Evolutionary conservation across 2,113 vertebrate genomes (phyloP).

Genomic region (Dasyprocta punctata): DNA sequence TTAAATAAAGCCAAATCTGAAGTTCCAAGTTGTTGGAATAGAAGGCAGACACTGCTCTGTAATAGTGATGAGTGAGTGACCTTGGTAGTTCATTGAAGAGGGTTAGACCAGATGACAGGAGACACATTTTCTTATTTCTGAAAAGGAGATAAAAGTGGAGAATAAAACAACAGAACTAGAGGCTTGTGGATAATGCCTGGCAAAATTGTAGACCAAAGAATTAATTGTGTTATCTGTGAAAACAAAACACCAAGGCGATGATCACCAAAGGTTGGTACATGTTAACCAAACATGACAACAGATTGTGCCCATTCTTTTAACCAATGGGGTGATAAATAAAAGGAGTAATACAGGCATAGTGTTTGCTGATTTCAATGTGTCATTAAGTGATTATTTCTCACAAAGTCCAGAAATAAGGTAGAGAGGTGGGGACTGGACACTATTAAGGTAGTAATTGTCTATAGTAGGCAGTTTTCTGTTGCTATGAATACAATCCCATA

Average conservation of each 20-base stretch:
- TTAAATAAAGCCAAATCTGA: conserved; percentile 4
- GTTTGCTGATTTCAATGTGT: neutral
- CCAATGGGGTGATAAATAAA: neutral
- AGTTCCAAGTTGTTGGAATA: neutral
- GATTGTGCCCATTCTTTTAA: neutral
- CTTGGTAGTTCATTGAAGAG: neutral
- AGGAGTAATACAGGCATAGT: neutral
- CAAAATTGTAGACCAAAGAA: conserved; percentile 28
- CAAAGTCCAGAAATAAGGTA: neutral
- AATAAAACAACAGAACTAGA: neutral
- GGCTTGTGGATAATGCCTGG: neutral
- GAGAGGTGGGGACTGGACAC: neutral
- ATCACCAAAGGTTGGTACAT: neutral
- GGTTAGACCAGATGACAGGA: neutral
- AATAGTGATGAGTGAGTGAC: neutral
- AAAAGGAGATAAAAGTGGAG: neutral
- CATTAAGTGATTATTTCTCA: neutral
- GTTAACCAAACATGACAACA: neutral
- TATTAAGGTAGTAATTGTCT: neutral
- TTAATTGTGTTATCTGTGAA: conserved; percentile 1
- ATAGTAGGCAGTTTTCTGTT: neutral
- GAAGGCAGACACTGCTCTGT: neutral
- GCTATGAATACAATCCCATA: neutral
- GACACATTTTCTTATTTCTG: conserved; percentile 15
- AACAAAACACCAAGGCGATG: conserved; percentile 15